phyloP scores from a whole-genome alignment of 2,888 invertebrate genomes.

The Drosophila birchii region DNA sequence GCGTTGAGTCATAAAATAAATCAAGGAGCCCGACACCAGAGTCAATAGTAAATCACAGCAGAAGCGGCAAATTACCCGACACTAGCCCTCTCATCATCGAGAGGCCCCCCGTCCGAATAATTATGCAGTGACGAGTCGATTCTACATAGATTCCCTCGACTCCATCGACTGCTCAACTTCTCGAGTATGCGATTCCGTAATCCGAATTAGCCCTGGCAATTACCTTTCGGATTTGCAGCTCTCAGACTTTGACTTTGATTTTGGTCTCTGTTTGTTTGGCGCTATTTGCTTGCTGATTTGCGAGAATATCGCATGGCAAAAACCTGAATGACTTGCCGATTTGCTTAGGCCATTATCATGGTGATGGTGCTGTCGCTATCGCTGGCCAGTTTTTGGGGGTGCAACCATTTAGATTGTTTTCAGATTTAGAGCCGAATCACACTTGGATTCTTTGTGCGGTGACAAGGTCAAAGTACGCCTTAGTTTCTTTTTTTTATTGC shows the following conservation, averaged over 20 bases:
- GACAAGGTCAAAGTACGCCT: slow-evolving; percentile 30
- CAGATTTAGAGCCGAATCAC: slow-evolving; percentile 12
- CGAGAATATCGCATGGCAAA: slow-evolving; percentile 29
- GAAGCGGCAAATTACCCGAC: slow-evolving; percentile 51
- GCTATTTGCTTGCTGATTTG: slow-evolving; percentile 44
- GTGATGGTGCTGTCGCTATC: slow-evolving; percentile 4
- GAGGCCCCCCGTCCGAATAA: slow-evolving; percentile 34
- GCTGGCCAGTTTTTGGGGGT: slow-evolving; percentile 29
- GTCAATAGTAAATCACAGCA: slow-evolving; percentile 76
- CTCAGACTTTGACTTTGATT: slow-evolving; percentile 59
- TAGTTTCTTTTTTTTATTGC: slow-evolving; percentile 9
- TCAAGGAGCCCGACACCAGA: slow-evolving; percentile 71
- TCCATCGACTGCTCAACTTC: slow-evolving; percentile 8
- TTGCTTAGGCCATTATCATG: slow-evolving; percentile 42
- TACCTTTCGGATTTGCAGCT: slow-evolving; percentile 61
- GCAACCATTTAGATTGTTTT: slow-evolving; percentile 28
- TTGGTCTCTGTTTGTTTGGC: slow-evolving; percentile 25
- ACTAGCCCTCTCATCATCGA: slow-evolving; percentile 36
- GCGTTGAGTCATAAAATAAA: slow-evolving; percentile 78
- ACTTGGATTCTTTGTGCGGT: slow-evolving; percentile 10
- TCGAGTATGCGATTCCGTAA: slow-evolving; percentile 22
- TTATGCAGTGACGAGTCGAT: slow-evolving; percentile 49
- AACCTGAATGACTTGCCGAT: slow-evolving; percentile 43
- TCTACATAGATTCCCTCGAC: slow-evolving; percentile 3
- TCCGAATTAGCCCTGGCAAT: slow-evolving; percentile 62